Evolutionary conservation across 30 jellyfish, hydroid and myxozoan species (phyloP).

Genomic region (Turritopsis rubra): DNA sequence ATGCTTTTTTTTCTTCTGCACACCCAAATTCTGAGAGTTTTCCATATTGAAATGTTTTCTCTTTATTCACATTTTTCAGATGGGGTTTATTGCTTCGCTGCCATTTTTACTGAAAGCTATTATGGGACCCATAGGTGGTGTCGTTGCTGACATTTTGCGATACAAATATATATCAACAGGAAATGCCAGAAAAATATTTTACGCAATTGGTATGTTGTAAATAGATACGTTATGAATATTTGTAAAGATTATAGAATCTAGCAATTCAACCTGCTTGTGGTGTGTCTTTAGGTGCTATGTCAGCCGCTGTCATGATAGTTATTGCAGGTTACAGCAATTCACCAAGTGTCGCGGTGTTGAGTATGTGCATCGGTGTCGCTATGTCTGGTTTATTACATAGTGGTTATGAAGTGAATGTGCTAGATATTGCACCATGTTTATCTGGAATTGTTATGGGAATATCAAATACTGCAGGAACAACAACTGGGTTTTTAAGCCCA

Average conservation of each 20-base stretch:
- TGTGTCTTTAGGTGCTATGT: constrained; percentile 71
- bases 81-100: constrained; percentile 97
- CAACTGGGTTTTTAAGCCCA: constrained; percentile 94
- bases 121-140: constrained; percentile 96
- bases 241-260: neutral
- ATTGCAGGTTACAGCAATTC: constrained; percentile 84
- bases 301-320: constrained; percentile 90
- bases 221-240: neutral
- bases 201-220: constrained; percentile 57
- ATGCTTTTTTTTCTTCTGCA: neutral
- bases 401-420: constrained; percentile 91
- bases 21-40: neutral
- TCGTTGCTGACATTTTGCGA: constrained; percentile 74
- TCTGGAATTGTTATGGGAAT: constrained; percentile 97
- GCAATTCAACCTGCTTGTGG: neutral
- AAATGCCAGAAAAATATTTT: constrained; percentile 69
- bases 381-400: constrained; percentile 83
- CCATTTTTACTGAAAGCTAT: constrained; percentile 92
- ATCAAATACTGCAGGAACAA: constrained; percentile 92
- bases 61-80: no score
- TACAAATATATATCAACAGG: constrained; percentile 75
- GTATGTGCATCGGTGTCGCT: constrained; percentile 98
- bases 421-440: constrained; percentile 92
- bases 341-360: constrained; percentile 75
- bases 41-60: neutral